These are phyloP conservation scores for Linepithema humile DNA, from an alignment of 1,140 invertebrate species.

Conservation along the genomic window DNA sequence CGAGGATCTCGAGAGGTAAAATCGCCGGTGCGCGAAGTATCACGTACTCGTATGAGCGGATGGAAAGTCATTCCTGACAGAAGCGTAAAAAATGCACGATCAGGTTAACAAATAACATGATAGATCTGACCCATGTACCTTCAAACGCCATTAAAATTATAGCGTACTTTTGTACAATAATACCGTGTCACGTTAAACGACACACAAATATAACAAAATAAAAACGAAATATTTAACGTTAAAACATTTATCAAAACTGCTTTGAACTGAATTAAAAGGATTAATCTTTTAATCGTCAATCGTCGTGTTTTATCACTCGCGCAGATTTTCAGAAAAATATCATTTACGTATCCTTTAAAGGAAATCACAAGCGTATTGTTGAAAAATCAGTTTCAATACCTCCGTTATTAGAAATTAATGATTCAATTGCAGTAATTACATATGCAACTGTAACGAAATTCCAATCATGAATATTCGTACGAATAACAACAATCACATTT, in stretches of 20 bases:
- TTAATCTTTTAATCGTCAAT: not conserved
- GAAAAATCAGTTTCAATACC: not conserved
- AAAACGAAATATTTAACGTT: not conserved
- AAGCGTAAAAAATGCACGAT: not conserved
- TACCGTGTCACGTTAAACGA: not conserved
- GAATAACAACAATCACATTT: not conserved
- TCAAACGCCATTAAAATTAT: not conserved
- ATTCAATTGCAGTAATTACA: not conserved
- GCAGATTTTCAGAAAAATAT: not conserved
- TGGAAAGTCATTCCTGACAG: not conserved
- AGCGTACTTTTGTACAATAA: not conserved
- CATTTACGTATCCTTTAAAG: too few species aligned
- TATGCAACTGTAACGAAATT: not conserved
- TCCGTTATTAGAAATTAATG: not conserved
- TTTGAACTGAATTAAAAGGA: not conserved
- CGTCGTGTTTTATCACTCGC: not conserved
- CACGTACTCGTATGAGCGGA: conserved; percentile 28
- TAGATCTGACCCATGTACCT: not conserved
- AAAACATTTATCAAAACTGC: not conserved
- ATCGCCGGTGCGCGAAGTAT: conserved; percentile 38
- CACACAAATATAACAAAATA: not conserved
- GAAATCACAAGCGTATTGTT: too few species aligned
- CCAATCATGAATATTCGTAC: not conserved
- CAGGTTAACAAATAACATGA: not conserved
- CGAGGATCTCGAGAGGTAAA: conserved; percentile 29